These are phyloP conservation scores for Phthorimaea operculella DNA, from an alignment of 1,140 invertebrate species.

Conservation along the genomic window DNA sequence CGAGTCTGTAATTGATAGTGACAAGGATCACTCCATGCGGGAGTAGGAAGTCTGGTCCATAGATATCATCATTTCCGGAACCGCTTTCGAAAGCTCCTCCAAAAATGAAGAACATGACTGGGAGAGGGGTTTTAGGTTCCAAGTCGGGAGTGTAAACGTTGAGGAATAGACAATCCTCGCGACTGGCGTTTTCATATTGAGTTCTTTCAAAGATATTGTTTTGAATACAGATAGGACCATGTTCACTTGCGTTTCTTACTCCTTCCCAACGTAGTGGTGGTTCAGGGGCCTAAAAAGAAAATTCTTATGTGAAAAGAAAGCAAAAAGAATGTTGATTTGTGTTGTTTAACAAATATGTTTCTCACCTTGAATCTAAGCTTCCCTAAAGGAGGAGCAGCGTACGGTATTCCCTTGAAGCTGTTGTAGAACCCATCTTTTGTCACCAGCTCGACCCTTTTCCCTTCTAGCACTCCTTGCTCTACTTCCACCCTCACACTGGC, in stretches of 20 bases:
- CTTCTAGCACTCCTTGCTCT: constrained; percentile 14
- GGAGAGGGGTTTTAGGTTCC: constrained; percentile 17
- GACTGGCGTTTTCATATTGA: constrained; percentile 27
- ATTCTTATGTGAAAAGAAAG: no score
- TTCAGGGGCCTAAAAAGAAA: constrained; percentile 32
- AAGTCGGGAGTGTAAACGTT: constrained; percentile 70
- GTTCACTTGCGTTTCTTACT: constrained; percentile 29
- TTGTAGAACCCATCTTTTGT: constrained; percentile 65
- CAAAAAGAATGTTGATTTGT: no score
- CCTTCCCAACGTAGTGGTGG: constrained; percentile 44
- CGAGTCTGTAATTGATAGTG: constrained; percentile 72
- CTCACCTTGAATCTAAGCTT: constrained; percentile 69
- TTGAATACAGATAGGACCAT: constrained; percentile 11
- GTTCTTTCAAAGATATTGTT: constrained; percentile 16
- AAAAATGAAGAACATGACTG: constrained; percentile 74
- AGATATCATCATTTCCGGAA: constrained; percentile 42
- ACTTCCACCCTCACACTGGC: constrained; percentile 6
- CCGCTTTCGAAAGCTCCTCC: constrained; percentile 70
- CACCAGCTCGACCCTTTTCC: constrained; percentile 7
- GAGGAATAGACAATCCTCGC: constrained; percentile 75
- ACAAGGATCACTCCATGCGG: constrained; percentile 69
- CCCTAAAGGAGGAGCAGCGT: constrained; percentile 70
- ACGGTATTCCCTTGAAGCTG: constrained; percentile 71
- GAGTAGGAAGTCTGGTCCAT: constrained; percentile 64
- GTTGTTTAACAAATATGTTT: no score